Conservation (phyloP, 2,888 invertebrate species). For the Acronicta alni region DNA sequence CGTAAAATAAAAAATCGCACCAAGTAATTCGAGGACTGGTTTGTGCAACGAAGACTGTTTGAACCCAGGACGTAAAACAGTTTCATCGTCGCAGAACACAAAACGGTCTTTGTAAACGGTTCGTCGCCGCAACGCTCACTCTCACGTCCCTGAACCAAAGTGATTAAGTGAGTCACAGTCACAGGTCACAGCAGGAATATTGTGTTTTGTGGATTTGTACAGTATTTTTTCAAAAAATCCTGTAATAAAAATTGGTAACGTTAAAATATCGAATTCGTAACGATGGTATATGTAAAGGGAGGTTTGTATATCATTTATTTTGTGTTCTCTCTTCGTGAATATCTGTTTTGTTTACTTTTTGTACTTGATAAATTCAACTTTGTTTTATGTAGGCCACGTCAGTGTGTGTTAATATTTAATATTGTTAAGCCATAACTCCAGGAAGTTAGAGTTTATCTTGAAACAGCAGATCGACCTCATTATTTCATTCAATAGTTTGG, state of each 20-base stretch:
- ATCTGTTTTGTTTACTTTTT: not conserved
- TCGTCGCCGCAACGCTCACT: no score
- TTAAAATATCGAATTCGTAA: slow-evolving; percentile 10
- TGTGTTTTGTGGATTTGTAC: no score
- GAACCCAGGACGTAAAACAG: no score
- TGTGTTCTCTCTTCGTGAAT: not conserved
- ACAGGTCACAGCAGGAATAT: no score
- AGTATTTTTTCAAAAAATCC: not conserved
- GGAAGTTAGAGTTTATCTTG: slow-evolving; percentile 31
- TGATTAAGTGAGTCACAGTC: no score
- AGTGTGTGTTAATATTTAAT: slow-evolving; percentile 44
- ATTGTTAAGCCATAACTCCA: slow-evolving; percentile 35
- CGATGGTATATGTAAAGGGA: slow-evolving; percentile 74
- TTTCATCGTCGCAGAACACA: no score
- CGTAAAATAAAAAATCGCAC: no score
- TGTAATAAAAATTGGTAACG: not conserved
- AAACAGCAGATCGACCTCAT: slow-evolving; percentile 11
- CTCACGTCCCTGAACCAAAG: no score
- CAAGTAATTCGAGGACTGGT: no score
- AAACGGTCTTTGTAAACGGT: no score
- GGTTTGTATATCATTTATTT: slow-evolving; percentile 55
- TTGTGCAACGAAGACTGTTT: no score
- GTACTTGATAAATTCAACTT: slow-evolving; percentile 26
- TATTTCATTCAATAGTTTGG: not conserved
- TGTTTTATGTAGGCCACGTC: slow-evolving; percentile 65